A percentile compares a stretch with the other conserved stretches of the same genome.
Evolutionary conservation across 2,113 vertebrate species (phyloP).

Genomic region (Mustelus asterias): DNA sequence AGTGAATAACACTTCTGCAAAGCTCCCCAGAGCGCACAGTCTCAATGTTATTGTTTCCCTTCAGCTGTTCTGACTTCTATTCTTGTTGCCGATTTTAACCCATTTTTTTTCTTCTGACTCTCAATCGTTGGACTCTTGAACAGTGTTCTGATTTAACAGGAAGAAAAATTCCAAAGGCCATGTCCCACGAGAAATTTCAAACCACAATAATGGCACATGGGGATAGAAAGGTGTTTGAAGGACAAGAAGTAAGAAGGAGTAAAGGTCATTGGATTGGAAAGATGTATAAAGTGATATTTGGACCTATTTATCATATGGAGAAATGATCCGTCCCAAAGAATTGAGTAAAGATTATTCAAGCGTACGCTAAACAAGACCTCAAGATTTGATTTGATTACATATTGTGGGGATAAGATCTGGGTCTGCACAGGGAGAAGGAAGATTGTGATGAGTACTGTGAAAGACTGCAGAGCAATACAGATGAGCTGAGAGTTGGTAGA

Average conservation of each 20-base stretch:
- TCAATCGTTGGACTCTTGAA: background rate
- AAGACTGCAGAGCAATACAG: background rate
- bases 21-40: background rate
- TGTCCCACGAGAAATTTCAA: background rate
- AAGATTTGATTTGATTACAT: background rate
- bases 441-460: background rate
- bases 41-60: background rate
- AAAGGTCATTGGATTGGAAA: background rate
- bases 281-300: background rate
- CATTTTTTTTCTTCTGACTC: background rate
- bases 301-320: background rate
- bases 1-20: conserved; percentile 15
- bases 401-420: background rate
- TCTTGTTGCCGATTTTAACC: background rate
- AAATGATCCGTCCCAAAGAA: background rate
- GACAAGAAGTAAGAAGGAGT: background rate
- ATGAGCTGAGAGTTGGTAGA: background rate
- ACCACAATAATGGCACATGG: background rate
- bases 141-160: background rate
- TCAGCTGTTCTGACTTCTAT: background rate
- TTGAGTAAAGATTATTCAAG: background rate
- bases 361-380: background rate
- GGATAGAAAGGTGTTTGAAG: background rate
- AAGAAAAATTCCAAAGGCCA: background rate
- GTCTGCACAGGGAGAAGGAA: background rate